A percentile compares a stretch with the other conserved stretches of the same genome.
Evolutionary conservation across 1,140 invertebrate genomes (phyloP).

Genomic region (Ips typographus): DNA sequence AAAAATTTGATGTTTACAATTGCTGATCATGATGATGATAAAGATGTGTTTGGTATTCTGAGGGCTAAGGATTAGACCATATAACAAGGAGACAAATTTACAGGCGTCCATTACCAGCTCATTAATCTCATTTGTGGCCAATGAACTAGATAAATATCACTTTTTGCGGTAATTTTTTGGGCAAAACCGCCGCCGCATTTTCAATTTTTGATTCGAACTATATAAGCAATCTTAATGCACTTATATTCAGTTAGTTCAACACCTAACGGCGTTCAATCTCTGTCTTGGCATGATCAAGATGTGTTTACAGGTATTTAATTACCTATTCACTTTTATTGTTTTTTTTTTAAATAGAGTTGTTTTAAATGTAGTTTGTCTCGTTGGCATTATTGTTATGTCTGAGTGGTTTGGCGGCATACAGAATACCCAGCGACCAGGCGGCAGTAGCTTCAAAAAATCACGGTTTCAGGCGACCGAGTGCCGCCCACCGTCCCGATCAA

Average conservation of each 20-base stretch:
- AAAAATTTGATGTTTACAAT: too few relatives aligned
- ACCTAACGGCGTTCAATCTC: slow-evolving; percentile 9
- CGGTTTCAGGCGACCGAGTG: neutral
- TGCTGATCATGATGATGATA: too few relatives aligned
- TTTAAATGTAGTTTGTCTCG: neutral
- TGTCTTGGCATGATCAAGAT: neutral
- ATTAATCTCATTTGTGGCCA: slow-evolving; percentile 10
- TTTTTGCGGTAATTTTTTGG: slow-evolving; percentile 10
- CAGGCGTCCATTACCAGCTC: slow-evolving; percentile 1
- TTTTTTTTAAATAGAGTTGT: slow-evolving; percentile 5
- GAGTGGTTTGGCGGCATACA: neutral
- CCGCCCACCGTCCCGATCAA: neutral
- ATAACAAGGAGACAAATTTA: neutral
- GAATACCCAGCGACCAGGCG: neutral
- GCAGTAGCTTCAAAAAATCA: neutral
- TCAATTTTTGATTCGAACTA: neutral
- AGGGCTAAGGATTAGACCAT: too few relatives aligned
- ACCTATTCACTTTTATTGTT: neutral
- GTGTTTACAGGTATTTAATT: slow-evolving; percentile 11
- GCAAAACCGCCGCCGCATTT: slow-evolving; percentile 15
- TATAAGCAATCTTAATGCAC: slow-evolving; percentile 18
- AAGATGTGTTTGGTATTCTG: too few relatives aligned
- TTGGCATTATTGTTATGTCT: neutral
- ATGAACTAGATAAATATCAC: slow-evolving; percentile 26
- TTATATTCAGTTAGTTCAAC: slow-evolving; percentile 1